Conservation (phyloP, 2,888 invertebrate genomes). For the Torymus auratus region DNA sequence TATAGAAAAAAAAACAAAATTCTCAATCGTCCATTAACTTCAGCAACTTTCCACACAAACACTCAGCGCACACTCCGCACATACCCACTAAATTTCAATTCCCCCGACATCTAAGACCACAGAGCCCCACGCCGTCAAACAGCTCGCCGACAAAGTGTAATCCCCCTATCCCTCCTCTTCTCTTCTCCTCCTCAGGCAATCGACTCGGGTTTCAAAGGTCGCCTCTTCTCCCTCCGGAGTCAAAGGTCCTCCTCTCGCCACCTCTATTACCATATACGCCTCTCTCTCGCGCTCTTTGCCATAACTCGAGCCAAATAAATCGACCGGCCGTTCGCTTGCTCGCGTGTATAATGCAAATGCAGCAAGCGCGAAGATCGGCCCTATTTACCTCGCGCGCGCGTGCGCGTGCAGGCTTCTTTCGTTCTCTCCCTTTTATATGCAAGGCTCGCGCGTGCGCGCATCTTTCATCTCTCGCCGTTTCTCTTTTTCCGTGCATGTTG, state of each 20-base stretch:
- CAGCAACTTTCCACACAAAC: too few species aligned
- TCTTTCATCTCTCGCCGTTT: constrained; percentile 21
- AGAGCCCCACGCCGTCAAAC: background rate
- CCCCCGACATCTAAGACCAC: too few species aligned
- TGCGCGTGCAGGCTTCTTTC: background rate
- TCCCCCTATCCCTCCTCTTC: too few species aligned
- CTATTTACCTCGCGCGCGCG: constrained; percentile 13
- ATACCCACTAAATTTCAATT: too few species aligned
- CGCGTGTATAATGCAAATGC: constrained; percentile 76
- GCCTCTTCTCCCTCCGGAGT: background rate
- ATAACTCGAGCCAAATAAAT: constrained; percentile 76
- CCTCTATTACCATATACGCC: constrained; percentile 71
- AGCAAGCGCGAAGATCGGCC: constrained; percentile 59
- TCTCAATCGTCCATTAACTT: too few species aligned
- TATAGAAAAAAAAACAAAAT: too few species aligned
- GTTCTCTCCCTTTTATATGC: constrained; percentile 5
- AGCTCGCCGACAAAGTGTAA: constrained; percentile 1
- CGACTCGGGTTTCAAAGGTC: constrained; percentile 58
- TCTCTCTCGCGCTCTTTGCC: constrained; percentile 69
- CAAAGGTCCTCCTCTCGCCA: constrained; percentile 35
- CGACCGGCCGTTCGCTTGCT: constrained; percentile 59
- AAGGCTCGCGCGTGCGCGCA: constrained; percentile 13
- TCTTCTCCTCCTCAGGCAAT: too few species aligned
- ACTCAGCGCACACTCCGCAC: too few species aligned
- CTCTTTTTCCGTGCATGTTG: background rate